A percentile compares a stretch with the other conserved stretches of the same genome.
These are phyloP conservation scores for Ardeotis arabs DNA, from an alignment of 2,113 vertebrate genomes.

Conservation along the genomic window DNA sequence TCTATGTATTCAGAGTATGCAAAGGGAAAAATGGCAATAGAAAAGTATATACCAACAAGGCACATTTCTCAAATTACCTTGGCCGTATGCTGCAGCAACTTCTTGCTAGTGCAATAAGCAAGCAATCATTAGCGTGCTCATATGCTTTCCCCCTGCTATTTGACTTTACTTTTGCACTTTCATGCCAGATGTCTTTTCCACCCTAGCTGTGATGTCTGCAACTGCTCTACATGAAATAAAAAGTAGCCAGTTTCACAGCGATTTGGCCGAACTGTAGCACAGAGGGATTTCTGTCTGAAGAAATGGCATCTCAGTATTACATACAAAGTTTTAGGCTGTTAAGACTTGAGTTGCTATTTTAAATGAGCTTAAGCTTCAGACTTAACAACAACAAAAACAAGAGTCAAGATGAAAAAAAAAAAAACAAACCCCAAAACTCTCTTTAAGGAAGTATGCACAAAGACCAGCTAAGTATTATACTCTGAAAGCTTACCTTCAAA, in stretches of 20 bases:
- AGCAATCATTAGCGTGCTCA: background rate
- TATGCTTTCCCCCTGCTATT: background rate
- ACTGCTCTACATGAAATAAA: background rate
- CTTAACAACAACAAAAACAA: background rate
- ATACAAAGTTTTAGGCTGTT: background rate
- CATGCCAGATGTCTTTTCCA: background rate
- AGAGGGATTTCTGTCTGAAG: background rate
- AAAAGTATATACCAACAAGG: background rate
- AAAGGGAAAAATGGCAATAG: background rate
- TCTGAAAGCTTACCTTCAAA: constrained; percentile 85
- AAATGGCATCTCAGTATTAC: background rate
- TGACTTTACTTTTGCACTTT: background rate
- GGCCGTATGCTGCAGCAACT: background rate
- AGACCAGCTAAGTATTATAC: background rate
- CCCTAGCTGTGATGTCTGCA: background rate
- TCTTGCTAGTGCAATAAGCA: background rate
- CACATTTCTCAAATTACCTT: background rate
- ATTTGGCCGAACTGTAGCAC: background rate
- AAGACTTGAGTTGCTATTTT: background rate
- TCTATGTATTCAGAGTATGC: background rate
- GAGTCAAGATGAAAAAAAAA: background rate
- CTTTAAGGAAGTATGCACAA: background rate
- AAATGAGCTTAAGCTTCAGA: background rate
- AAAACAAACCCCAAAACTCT: background rate
- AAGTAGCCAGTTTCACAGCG: background rate